phyloP scores from a whole-genome alignment of 1,140 invertebrate species.

The Samia ricini region DNA sequence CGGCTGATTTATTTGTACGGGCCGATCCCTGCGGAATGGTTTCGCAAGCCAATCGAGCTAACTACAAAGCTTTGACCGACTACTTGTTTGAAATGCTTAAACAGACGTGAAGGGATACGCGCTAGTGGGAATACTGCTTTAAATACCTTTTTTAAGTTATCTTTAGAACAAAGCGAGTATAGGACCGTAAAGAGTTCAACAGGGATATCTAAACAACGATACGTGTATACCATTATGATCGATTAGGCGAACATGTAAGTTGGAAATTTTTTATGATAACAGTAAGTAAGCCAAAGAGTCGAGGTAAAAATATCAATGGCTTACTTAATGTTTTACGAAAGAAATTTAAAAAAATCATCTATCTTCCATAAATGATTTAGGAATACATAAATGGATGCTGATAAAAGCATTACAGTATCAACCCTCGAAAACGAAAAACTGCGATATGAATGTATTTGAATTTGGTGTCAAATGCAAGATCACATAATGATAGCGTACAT shows the following conservation, averaged over 20 bases:
- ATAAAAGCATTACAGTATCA: too few relatives aligned
- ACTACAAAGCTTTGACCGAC: constrained; percentile 54
- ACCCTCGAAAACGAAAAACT: too few relatives aligned
- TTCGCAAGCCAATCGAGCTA: constrained; percentile 39
- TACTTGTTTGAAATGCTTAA: constrained; percentile 53
- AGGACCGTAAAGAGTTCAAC: neutral
- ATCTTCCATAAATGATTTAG: too few relatives aligned
- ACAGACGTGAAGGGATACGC: constrained; percentile 26
- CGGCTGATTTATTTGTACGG: constrained; percentile 55
- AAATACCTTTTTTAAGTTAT: neutral
- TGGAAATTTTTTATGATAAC: neutral
- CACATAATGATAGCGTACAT: too few relatives aligned
- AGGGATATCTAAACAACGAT: neutral
- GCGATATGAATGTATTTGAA: too few relatives aligned
- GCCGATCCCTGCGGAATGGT: constrained; percentile 37
- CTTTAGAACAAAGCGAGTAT: neutral
- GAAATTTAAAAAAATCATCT: too few relatives aligned
- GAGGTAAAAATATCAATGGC: too few relatives aligned
- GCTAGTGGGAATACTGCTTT: neutral
- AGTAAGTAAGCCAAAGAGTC: too few relatives aligned
- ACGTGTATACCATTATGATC: too few relatives aligned
- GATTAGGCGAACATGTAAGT: neutral
- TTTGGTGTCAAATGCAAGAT: too few relatives aligned
- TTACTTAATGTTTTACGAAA: too few relatives aligned
- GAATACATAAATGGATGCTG: too few relatives aligned